Percentiles rank a stretch among this genome's conserved stretches.
Evolutionary conservation across 2,113 vertebrate species (phyloP).

Genomic region (Candoia aspera): DNA sequence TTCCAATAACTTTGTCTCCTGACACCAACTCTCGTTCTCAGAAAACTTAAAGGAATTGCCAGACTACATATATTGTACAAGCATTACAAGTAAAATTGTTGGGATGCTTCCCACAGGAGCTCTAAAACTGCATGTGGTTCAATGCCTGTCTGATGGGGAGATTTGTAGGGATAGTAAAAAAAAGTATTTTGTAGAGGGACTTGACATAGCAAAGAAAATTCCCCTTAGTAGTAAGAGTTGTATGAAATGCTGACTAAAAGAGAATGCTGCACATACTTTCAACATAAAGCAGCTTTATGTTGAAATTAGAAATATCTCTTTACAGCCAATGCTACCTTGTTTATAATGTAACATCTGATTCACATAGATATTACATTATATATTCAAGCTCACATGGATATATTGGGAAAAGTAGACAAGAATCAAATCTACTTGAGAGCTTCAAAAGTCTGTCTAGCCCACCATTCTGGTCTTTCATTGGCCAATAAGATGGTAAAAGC

Average conservation of each 20-base stretch:
- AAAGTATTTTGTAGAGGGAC: slow-evolving; percentile 20
- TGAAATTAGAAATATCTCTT: neutral
- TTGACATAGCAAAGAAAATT: slow-evolving; percentile 34
- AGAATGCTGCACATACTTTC: slow-evolving; percentile 1
- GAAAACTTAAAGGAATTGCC: slow-evolving; percentile 32
- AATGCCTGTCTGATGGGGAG: slow-evolving; percentile 38
- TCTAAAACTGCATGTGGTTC: slow-evolving; percentile 46
- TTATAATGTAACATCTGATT: neutral
- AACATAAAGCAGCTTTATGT: neutral
- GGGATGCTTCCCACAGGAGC: slow-evolving; percentile 37
- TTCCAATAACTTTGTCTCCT: slow-evolving; percentile 39
- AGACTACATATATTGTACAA: slow-evolving; percentile 27
- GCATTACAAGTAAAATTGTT: slow-evolving; percentile 44
- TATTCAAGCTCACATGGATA: neutral
- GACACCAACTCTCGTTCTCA: slow-evolving; percentile 23
- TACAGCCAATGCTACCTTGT: neutral
- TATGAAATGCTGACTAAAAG: slow-evolving; percentile 7
- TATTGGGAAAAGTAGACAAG: neutral
- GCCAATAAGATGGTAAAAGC: neutral
- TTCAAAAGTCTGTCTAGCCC: neutral
- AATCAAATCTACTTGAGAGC: neutral
- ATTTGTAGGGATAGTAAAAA: slow-evolving; percentile 24
- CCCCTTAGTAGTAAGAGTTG: slow-evolving; percentile 22
- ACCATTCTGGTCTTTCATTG: neutral
- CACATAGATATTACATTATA: no score